A percentile compares a stretch with the other conserved stretches of the same genome.
phyloP scores from a whole-genome alignment of 2,113 vertebrate species.

The Numenius arquata region DNA sequence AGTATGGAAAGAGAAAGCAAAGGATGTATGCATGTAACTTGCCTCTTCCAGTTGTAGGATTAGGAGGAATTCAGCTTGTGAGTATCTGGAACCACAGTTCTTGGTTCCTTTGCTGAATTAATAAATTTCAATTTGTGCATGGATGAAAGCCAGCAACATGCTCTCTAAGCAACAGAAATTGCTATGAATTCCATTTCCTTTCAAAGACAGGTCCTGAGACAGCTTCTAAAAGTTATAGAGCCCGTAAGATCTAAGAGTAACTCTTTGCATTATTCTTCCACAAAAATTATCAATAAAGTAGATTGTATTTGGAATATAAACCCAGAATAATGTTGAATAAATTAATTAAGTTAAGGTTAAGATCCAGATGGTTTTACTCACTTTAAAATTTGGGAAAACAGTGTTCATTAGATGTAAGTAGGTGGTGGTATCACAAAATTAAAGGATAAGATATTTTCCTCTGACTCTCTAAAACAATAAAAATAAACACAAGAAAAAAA shows the following conservation, averaged over 20 bases:
- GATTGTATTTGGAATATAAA: neutral
- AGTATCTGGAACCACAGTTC: neutral
- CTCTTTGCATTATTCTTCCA: neutral
- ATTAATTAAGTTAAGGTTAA: neutral
- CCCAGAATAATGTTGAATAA: neutral
- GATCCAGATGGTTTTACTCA: neutral
- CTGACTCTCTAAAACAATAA: neutral
- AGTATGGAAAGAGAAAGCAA: neutral
- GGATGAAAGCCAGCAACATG: neutral
- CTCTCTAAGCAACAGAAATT: neutral
- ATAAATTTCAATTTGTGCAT: neutral
- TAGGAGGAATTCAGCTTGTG: neutral
- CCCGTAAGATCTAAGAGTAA: neutral
- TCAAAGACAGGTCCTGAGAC: neutral
- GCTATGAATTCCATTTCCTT: neutral
- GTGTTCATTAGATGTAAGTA: neutral
- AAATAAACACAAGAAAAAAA: neutral
- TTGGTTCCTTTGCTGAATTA: neutral
- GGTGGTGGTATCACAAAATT: neutral
- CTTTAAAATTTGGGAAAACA: neutral
- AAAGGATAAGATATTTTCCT: neutral
- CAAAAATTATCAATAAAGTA: neutral
- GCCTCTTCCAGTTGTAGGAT: neutral
- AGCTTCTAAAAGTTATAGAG: fast-evolving
- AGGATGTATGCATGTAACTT: neutral